These are phyloP conservation scores for Oeneis ivallda DNA, from an alignment of 2,888 invertebrate genomes.

Conservation along the genomic window DNA sequence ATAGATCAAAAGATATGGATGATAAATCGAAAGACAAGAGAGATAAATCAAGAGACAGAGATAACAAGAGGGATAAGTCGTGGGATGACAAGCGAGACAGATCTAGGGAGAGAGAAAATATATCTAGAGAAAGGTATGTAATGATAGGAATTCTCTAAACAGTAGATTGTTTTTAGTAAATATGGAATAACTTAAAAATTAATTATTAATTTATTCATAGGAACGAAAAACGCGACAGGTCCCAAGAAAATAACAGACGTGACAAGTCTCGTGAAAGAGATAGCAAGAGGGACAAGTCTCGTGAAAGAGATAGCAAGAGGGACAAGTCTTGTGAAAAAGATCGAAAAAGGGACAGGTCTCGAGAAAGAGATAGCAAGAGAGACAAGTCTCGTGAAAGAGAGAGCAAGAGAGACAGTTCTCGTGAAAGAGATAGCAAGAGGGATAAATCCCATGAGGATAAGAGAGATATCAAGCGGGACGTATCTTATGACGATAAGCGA, in stretches of 20 bases:
- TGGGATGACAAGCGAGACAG: constrained; percentile 25
- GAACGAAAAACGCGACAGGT: constrained; percentile 39
- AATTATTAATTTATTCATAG: background rate
- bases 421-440: background rate
- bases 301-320: constrained; percentile 25
- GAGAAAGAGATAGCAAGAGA: constrained; percentile 3
- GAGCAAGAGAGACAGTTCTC: background rate
- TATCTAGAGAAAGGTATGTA: background rate
- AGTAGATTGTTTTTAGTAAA: too few relatives aligned
- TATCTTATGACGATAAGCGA: background rate
- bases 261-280: constrained; percentile 38
- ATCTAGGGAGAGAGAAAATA: constrained; percentile 28
- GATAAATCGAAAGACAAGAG: constrained; percentile 19
- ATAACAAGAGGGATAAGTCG: constrained; percentile 29
- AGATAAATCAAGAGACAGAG: constrained; percentile 31
- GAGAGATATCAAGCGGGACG: background rate
- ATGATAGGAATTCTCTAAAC: too few relatives aligned
- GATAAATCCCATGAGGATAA: background rate
- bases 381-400: background rate
- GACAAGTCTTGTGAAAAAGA: constrained; percentile 34
- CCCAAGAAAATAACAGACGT: constrained; percentile 27
- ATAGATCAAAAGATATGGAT: background rate
- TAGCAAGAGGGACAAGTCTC: background rate
- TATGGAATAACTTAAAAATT: too few relatives aligned
- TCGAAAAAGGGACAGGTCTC: background rate